phyloP scores from a whole-genome alignment of 2,888 invertebrate species.

The Anodontia alba region DNA sequence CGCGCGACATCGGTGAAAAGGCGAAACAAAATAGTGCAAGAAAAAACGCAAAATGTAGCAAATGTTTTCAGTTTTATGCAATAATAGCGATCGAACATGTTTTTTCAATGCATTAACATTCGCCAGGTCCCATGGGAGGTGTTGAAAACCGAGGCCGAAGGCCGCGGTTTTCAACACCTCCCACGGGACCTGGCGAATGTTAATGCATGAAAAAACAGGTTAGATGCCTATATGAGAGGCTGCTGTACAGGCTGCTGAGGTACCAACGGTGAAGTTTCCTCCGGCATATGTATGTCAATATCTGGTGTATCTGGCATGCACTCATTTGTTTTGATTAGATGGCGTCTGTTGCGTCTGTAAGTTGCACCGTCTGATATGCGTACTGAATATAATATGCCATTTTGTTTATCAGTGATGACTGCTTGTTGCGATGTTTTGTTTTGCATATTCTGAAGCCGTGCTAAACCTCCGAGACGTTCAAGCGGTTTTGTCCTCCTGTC shows the following conservation, averaged over 20 bases:
- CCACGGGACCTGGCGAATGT: too few species aligned
- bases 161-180: too few species aligned
- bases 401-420: constrained; percentile 3
- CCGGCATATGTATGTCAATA: not conserved
- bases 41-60: too few species aligned
- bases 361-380: not conserved
- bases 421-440: constrained; percentile 19
- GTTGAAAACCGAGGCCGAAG: too few species aligned
- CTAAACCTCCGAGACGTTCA: not conserved
- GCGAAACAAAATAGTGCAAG: too few species aligned
- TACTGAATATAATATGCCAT: constrained; percentile 3
- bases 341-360: constrained; percentile 9
- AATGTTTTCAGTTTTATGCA: too few species aligned
- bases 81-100: too few species aligned
- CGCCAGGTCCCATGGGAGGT: too few species aligned
- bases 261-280: not conserved
- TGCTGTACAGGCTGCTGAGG: not conserved
- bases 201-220: too few species aligned
- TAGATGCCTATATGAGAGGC: too few species aligned
- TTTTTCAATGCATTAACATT: too few species aligned
- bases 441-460: not conserved
- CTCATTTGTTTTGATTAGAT: not conserved
- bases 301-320: not conserved
- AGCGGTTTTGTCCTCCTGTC: not conserved
- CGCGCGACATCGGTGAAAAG: too few species aligned